Evolutionary conservation across 2,113 vertebrate species (phyloP).

Genomic region (Engraulis encrasicolus): DNA sequence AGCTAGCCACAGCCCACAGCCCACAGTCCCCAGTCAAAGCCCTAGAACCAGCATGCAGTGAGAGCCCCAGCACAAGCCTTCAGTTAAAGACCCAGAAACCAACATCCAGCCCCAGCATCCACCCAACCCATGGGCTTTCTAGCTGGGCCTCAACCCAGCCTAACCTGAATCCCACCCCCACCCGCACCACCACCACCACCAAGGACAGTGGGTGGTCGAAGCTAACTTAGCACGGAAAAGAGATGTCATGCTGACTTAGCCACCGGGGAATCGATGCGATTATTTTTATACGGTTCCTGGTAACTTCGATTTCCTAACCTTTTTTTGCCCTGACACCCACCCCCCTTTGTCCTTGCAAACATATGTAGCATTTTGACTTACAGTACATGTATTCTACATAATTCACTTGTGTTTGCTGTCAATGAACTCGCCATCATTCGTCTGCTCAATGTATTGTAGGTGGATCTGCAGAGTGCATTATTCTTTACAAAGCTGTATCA

Average conservation of each 20-base stretch:
- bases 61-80: neutral
- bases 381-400: no score
- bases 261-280: neutral
- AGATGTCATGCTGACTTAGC: neutral
- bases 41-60: no score
- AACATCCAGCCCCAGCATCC: neutral
- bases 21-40: neutral
- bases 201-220: neutral
- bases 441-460: neutral
- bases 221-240: neutral
- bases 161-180: no score
- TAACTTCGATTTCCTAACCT: neutral
- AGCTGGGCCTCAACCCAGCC: neutral
- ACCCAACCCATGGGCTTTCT: neutral
- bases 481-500: neutral
- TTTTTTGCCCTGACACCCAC: no score
- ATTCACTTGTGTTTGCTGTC: neutral
- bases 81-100: neutral
- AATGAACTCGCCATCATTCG: neutral
- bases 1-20: neutral
- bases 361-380: neutral
- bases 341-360: neutral
- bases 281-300: slow-evolving; percentile 8
- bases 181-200: no score
- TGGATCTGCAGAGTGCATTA: neutral